Evolutionary conservation across 2,113 vertebrate genomes (phyloP).

Genomic region (Eulemur macaco): DNA sequence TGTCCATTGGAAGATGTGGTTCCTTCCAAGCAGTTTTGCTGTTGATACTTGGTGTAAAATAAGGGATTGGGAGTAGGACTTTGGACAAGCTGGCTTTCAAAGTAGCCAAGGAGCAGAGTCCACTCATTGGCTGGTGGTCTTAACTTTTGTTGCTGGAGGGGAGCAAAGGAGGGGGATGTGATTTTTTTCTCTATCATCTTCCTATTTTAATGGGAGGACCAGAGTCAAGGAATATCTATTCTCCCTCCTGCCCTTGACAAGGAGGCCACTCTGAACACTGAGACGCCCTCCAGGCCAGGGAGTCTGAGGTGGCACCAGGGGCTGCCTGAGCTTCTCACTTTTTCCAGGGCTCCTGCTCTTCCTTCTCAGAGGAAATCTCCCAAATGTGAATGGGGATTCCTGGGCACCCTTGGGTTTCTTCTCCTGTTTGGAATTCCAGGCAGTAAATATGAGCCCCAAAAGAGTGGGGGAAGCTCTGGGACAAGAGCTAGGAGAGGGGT

Average conservation of each 20-base stretch:
- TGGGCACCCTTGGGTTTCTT: background rate
- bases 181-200: background rate
- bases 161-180: background rate
- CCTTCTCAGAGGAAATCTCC: background rate
- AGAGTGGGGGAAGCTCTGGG: background rate
- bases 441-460: background rate
- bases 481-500: background rate
- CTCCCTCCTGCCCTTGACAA: background rate
- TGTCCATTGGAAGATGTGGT: background rate
- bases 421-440: background rate
- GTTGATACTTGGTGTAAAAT: background rate
- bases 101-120: background rate
- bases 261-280: background rate
- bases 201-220: background rate
- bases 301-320: background rate
- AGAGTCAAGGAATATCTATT: background rate
- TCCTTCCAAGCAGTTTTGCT: background rate
- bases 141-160: background rate
- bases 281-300: rapidly evolving
- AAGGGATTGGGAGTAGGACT: background rate
- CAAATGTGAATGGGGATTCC: background rate
- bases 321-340: background rate
- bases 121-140: background rate
- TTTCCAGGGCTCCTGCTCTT: background rate
- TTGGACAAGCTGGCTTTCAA: background rate